phyloP scores from a whole-genome alignment of 2,888 invertebrate genomes.

The Plagodis pulveraria region DNA sequence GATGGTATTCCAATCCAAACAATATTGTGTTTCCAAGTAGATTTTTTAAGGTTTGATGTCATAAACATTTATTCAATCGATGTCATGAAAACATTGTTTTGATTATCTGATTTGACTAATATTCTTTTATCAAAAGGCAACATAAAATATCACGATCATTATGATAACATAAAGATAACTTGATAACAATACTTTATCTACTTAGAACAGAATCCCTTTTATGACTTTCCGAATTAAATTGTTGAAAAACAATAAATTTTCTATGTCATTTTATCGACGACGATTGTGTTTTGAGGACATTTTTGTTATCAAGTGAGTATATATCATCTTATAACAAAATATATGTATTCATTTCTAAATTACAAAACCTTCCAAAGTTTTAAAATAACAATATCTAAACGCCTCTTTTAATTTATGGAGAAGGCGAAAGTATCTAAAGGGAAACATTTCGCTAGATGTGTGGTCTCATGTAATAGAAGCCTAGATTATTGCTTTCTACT shows the following conservation, averaged over 20 bases:
- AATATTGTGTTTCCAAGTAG: too few species aligned
- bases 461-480: too few species aligned
- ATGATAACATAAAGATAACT: constrained; percentile 5
- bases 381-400: too few species aligned
- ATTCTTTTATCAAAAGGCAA: constrained; percentile 1
- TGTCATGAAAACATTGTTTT: not conserved
- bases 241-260: not conserved
- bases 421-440: too few species aligned
- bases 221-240: constrained; percentile 20
- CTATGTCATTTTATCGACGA: constrained; percentile 11
- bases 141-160: constrained; percentile 11
- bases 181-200: constrained; percentile 23
- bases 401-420: too few species aligned
- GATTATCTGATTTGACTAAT: not conserved
- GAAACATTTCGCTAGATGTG: too few species aligned
- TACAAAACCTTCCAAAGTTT: too few species aligned
- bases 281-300: constrained; percentile 45
- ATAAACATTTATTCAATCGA: too few species aligned
- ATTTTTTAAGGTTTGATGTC: too few species aligned
- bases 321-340: not conserved
- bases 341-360: too few species aligned
- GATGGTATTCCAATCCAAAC: too few species aligned
- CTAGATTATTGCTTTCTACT: too few species aligned
- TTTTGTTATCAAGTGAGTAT: constrained; percentile 50
- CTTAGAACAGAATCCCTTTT: constrained; percentile 22